Evolutionary conservation across 1,140 invertebrate species (phyloP).

Genomic region (Diabrotica undecimpunctata): DNA sequence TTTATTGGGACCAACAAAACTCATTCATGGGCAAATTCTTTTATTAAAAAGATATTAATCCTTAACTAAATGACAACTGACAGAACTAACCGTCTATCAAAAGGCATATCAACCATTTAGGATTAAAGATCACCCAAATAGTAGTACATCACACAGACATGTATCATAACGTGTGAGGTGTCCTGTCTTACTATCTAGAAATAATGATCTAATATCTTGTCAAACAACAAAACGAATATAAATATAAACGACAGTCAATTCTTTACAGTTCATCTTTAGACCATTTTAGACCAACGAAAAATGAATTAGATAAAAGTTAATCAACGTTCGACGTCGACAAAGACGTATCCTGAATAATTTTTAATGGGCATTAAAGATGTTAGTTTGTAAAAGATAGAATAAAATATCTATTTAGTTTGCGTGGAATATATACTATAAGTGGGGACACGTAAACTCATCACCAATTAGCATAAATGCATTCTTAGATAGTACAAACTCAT

Average conservation of each 20-base stretch:
- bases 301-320: constrained; percentile 25
- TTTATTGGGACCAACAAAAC: too few species aligned
- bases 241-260: constrained; percentile 21
- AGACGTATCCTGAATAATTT: background rate
- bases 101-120: background rate
- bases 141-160: constrained; percentile 2
- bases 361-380: background rate
- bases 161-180: background rate
- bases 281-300: constrained; percentile 4
- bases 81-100: background rate
- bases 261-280: constrained; percentile 19
- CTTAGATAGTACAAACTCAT: too few species aligned
- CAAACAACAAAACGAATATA: constrained; percentile 7
- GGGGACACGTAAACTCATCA: too few species aligned
- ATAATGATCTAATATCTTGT: constrained; percentile 17
- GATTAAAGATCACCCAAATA: background rate
- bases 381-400: too few species aligned
- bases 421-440: too few species aligned
- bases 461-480: too few species aligned
- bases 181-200: background rate
- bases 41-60: background rate
- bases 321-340: constrained; percentile 20
- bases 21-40: too few species aligned
- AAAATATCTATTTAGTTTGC: too few species aligned
- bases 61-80: background rate